Base-by-base conservation (phyloP, 2,797 vertebrate species). In the Xenops minutus region DNA sequence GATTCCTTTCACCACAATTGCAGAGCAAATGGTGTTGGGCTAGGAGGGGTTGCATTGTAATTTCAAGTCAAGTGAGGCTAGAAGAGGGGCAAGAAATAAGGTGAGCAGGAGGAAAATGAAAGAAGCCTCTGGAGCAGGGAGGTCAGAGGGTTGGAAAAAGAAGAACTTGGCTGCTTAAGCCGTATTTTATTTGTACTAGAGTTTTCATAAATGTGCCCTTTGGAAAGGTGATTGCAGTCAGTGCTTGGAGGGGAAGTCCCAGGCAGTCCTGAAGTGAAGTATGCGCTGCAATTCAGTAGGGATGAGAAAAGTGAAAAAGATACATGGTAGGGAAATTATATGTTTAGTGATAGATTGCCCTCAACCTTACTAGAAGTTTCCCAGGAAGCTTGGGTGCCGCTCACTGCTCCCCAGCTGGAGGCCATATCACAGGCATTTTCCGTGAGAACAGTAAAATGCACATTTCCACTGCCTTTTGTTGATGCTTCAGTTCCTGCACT, bases 191-290 rank as follows among this genome's bases (percentile, higher is more conserved):
- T 80, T 80, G 37, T 41, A 6, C 24, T 23, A 39, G 10, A 5
- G 11, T 58, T 32, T 78, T 19, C 27, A 16, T 36, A 43, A 58
- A 43, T 4, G 9, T 51, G 23, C 29, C 39, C 36, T 77, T 51
- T 59, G 74, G 51, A 58, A 89, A 81, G 30, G 2, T 16, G 58
- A 64, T 27, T 46, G 39, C 39, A 88, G n/a, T 23, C 34, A 27
- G 7, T 12, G 36, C n/a, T 5, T 3, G 44, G 9, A 76, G 9
- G 30, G 9, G 15, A 46, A 64, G 37, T 26, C 15, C 24, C 5
- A 26, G 51, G 49, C 49, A 56, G 26, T 30, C 32, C 63, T 1
- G 0, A 7, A 46, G 20, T 9, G 0, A 2, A 54, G 24, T 0
- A 0, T 36, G 12, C 0, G 2, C 37, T 61, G 46, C 11, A 41